Conservation (phyloP, 2,797 vertebrate species). For the Microctenopoma stevenorrisi region DNA sequence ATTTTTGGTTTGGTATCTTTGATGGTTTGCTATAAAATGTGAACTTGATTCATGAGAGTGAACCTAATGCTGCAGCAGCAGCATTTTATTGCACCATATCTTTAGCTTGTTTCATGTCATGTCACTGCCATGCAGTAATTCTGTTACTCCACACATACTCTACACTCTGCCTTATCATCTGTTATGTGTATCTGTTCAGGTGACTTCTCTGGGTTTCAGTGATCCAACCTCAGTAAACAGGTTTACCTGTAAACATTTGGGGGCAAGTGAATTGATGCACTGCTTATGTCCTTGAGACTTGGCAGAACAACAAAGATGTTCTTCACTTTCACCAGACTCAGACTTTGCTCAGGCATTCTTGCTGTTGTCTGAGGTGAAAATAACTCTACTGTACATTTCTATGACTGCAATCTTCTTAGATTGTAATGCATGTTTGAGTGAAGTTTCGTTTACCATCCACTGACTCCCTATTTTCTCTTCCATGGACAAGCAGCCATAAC, state of each 20-base stretch:
- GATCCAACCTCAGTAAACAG: slow-evolving; percentile 7
- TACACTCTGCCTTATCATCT: slow-evolving; percentile 11
- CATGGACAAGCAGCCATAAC: slow-evolving; percentile 42
- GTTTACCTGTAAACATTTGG: slow-evolving; percentile 42
- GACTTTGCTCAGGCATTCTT: slow-evolving; percentile 6
- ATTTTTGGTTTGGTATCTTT: background rate
- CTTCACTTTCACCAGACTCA: slow-evolving; percentile 7
- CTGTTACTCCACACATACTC: slow-evolving; percentile 26
- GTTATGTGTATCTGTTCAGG: slow-evolving; percentile 5
- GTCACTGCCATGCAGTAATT: slow-evolving; percentile 45
- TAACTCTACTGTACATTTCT: background rate
- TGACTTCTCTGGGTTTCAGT: slow-evolving; percentile 14
- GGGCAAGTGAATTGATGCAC: background rate
- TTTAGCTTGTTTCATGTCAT: slow-evolving; percentile 3
- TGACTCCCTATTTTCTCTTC: slow-evolving; percentile 39
- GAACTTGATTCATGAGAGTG: no score
- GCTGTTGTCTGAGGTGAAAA: slow-evolving; percentile 16
- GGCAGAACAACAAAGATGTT: slow-evolving; percentile 32
- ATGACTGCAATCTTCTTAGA: slow-evolving; percentile 1
- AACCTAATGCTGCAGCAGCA: no score
- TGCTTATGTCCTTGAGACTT: slow-evolving; percentile 19
- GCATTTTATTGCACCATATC: no score
- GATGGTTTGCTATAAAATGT: background rate
- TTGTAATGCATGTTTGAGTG: slow-evolving; percentile 39
- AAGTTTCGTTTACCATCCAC: slow-evolving; percentile 56